Conservation (phyloP, 1,140 invertebrate species). For the Calephelis virginiensis region DNA sequence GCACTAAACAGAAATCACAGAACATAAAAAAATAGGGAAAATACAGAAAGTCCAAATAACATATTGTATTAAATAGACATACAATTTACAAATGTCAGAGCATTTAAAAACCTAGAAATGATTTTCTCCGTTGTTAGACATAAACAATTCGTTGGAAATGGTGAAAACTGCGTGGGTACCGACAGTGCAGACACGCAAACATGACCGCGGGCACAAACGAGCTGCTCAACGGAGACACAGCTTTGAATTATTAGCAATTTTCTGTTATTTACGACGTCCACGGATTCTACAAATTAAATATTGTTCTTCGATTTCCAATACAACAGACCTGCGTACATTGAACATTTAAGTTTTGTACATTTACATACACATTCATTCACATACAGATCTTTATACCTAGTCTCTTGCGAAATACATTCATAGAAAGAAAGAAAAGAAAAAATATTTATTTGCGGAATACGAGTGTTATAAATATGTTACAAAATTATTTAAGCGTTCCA, state of each 20-base stretch:
- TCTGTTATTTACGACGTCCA: slow-evolving; percentile 5
- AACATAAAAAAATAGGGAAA: too few species aligned
- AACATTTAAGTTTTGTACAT: too few species aligned
- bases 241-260: slow-evolving; percentile 12
- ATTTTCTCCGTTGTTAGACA: background rate
- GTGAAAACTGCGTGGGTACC: slow-evolving; percentile 9
- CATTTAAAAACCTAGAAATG: background rate
- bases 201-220: slow-evolving; percentile 3
- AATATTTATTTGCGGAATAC: too few species aligned
- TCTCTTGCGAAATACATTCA: too few species aligned
- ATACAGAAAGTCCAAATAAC: too few species aligned
- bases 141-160: slow-evolving; percentile 16
- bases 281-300: background rate
- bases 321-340: too few species aligned
- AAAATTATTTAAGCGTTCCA: too few species aligned
- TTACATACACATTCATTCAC: too few species aligned
- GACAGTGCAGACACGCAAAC: slow-evolving; percentile 9
- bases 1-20: too few species aligned
- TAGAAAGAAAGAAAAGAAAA: too few species aligned
- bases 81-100: background rate
- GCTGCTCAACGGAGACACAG: background rate
- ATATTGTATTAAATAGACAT: background rate
- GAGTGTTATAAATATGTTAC: too few species aligned
- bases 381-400: too few species aligned
- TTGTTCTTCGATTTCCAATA: background rate